Evolutionary conservation across 1,140 invertebrate species (phyloP).

Genomic region (Probaryconus sp.): DNA sequence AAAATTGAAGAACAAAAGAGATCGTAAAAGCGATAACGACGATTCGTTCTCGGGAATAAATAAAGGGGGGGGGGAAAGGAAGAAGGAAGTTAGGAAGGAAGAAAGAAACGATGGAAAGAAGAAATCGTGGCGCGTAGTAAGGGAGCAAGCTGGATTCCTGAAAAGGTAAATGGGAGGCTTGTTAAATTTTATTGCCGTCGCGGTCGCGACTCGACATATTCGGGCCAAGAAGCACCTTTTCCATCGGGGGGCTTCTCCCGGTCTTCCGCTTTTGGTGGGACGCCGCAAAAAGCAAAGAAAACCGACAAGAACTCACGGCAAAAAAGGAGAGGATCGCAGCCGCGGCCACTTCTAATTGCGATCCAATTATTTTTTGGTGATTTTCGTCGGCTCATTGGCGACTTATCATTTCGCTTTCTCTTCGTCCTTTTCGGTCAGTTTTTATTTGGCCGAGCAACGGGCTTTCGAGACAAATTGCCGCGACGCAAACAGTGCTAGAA

Average conservation of each 20-base stretch:
- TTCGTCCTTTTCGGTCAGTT: slow-evolving; percentile 12
- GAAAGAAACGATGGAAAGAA: slow-evolving; percentile 31
- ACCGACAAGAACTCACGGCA: neutral
- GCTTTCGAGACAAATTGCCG: no score
- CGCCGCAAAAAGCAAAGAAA: slow-evolving; percentile 40
- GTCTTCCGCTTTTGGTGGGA: slow-evolving; percentile 35
- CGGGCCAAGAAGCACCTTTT: slow-evolving; percentile 65
- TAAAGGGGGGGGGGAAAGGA: slow-evolving; percentile 37
- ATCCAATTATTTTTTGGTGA: slow-evolving; percentile 68
- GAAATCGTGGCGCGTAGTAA: slow-evolving; percentile 24
- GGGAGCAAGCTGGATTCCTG: slow-evolving; percentile 60
- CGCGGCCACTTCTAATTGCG: slow-evolving; percentile 60
- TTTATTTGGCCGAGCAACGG: no score
- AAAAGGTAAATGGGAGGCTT: slow-evolving; percentile 71
- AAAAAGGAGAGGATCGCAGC: slow-evolving; percentile 8
- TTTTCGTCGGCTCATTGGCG: slow-evolving; percentile 30
- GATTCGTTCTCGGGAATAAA: slow-evolving; percentile 33
- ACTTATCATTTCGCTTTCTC: slow-evolving; percentile 25
- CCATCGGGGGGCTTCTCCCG: slow-evolving; percentile 60
- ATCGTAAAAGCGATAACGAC: slow-evolving; percentile 58
- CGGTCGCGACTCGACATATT: slow-evolving; percentile 61
- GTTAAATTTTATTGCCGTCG: slow-evolving; percentile 73
- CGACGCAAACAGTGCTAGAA: neutral
- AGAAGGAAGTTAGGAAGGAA: slow-evolving; percentile 42
- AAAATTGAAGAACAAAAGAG: slow-evolving; percentile 30